A percentile compares a stretch with the other conserved stretches of the same genome.
phyloP scores from a whole-genome alignment of 2,888 invertebrate genomes.

The Bursaphelenchus okinawaensis region DNA sequence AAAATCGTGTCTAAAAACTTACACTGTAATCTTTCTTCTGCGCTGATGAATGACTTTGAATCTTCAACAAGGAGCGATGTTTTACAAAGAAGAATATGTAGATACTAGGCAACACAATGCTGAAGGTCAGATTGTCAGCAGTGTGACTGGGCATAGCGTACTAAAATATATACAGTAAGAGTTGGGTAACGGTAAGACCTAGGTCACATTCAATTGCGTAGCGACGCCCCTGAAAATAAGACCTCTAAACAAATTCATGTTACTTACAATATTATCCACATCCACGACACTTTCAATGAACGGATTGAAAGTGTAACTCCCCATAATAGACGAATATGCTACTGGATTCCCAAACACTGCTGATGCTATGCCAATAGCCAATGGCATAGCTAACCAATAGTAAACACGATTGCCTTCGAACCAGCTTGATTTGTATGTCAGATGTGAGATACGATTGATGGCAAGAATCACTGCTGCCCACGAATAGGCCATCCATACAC shows the following conservation, averaged over 20 bases:
- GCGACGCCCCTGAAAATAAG: no score
- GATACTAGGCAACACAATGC: slow-evolving; percentile 2
- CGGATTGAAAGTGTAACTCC: background rate
- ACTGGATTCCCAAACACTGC: background rate
- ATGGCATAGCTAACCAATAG: background rate
- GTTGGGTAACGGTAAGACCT: no score
- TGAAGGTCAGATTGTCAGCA: slow-evolving; percentile 5
- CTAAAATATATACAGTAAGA: no score
- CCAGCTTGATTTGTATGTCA: background rate
- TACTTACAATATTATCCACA: background rate
- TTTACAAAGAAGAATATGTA: slow-evolving; percentile 9
- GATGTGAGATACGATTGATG: background rate
- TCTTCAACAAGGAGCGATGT: background rate
- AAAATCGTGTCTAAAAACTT: no score
- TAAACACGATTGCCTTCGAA: background rate
- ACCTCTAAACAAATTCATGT: no score
- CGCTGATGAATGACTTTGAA: background rate
- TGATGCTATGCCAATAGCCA: background rate
- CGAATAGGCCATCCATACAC: background rate
- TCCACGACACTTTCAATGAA: background rate
- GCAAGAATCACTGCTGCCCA: background rate
- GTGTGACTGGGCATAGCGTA: background rate
- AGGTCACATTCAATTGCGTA: no score
- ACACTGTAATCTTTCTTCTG: background rate
- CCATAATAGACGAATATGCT: background rate